A percentile compares a stretch with the other conserved stretches of the same genome.
Conservation (phyloP, 1,140 invertebrate species). For the Parasteatoda tepidariorum region DNA sequence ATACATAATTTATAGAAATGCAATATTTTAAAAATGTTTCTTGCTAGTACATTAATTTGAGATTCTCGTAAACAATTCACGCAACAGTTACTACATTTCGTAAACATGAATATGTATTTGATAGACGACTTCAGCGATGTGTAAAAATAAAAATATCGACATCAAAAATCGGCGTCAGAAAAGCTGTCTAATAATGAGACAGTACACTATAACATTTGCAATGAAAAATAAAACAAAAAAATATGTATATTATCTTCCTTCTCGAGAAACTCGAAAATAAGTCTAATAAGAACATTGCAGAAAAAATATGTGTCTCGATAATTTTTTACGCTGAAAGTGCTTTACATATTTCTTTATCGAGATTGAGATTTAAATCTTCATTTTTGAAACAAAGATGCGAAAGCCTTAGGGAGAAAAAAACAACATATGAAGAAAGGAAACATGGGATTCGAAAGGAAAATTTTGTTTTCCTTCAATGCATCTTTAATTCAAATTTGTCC, state of each 20-base stretch:
- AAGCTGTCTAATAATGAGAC: too few relatives aligned
- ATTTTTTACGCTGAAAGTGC: slow-evolving; percentile 35
- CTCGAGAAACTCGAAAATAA: background rate
- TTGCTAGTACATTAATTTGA: too few relatives aligned
- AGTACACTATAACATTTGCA: too few relatives aligned
- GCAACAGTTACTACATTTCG: too few relatives aligned
- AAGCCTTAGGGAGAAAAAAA: background rate
- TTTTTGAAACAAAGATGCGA: background rate
- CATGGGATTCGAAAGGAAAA: background rate
- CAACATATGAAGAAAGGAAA: background rate
- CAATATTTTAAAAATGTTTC: too few relatives aligned
- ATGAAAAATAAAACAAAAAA: background rate
- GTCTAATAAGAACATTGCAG: slow-evolving; percentile 14
- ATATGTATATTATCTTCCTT: slow-evolving; percentile 17
- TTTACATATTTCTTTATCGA: slow-evolving; percentile 37
- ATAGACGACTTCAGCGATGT: too few relatives aligned
- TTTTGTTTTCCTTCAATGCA: slow-evolving; percentile 20
- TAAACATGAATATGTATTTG: too few relatives aligned
- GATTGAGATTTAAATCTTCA: slow-evolving; percentile 30
- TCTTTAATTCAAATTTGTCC: slow-evolving; percentile 51
- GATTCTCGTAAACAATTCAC: too few relatives aligned
- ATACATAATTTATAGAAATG: too few relatives aligned
- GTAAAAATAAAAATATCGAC: too few relatives aligned
- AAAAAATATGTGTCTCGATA: slow-evolving; percentile 12
- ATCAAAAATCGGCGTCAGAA: too few relatives aligned